Base-by-base conservation (phyloP, 2,888 invertebrate genomes). In the Melanostoma mellinum region DNA sequence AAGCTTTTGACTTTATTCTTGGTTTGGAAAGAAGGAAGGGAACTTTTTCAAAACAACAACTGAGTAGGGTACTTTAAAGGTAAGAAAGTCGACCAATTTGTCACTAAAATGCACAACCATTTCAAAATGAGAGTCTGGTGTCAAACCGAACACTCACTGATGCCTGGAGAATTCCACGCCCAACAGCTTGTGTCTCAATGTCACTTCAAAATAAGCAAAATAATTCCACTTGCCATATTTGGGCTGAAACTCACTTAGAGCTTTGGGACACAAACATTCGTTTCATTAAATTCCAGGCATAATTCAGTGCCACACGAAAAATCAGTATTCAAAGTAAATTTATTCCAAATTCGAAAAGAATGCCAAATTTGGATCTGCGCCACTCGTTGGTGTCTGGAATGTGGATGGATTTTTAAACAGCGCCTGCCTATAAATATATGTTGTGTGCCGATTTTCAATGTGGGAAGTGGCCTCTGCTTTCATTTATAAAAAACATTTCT, bases 301-400 rank as follows among this genome's bases (percentile, higher is more conserved):
- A 6, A 35, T 33, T 20, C 10, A 30, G 3, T 36, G 6, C 36
- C 30, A 48, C n/a, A 9, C 2, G 30, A 0, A 6, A 38, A 50
- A 63, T 63, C 36, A 40, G 48, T 50, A 63, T 63, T 63, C 63
- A 78, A 68, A 67, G 60, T 38, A 58, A 75, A 75, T 75, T 63
- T 65, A 75, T 65, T 75, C 74, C 60, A 56, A 67, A 68, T 61
- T 74, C 35, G 3, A 55, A 55, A 73, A 61, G 44, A 52, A 46
- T 44, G 33, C 69, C 80, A 80, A 71, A 80, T 76, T 75, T 75
- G 71, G 76, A 69, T 58, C 40, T 63, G 46, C 33, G 55, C 56
- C 20, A 63, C 50, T 65, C 36, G 63, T 42, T 50, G 38, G 9
- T 32, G 20, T 42, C 3, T 10, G 56, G 46, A 33, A 73, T 60